phyloP scores from a whole-genome alignment of 2,113 vertebrate species.

The Halcyon malimbica region DNA sequence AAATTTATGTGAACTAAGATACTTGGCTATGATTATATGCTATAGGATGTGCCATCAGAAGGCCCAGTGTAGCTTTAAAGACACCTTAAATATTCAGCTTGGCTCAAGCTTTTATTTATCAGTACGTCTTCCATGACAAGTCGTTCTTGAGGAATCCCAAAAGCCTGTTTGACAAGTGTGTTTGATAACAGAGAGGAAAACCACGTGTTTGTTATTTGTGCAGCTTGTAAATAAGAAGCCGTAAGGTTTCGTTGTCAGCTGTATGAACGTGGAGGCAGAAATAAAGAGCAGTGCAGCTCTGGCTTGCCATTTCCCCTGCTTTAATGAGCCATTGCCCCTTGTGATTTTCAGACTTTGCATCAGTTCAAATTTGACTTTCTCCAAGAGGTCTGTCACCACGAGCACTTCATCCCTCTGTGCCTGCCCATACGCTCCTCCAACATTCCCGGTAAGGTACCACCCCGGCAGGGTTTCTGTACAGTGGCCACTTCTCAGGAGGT shows the following conservation, averaged over 20 bases:
- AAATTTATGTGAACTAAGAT: not conserved
- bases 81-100: not conserved
- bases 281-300: not conserved
- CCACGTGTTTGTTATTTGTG: not conserved
- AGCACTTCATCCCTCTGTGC: slow-evolving; percentile 95
- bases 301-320: not conserved
- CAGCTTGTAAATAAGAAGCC: not conserved
- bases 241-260: not conserved
- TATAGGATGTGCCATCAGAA: not conserved
- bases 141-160: not conserved
- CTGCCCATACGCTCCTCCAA: slow-evolving; percentile 89
- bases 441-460: slow-evolving; percentile 78
- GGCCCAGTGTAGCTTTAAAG: not conserved
- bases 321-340: not conserved
- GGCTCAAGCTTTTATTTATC: not conserved
- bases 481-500: rapidly evolving
- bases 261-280: not conserved
- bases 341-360: slow-evolving; percentile 83
- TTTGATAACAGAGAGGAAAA: not conserved
- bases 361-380: slow-evolving; percentile 97
- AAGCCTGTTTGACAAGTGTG: not conserved
- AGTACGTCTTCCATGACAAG: not conserved
- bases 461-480: not conserved
- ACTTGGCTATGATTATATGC: not conserved
- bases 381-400: slow-evolving; percentile 94